A percentile compares a stretch with the other conserved stretches of the same genome.
Evolutionary conservation across 2,113 vertebrate species (phyloP).

Genomic region (Elgaria multicarinata): DNA sequence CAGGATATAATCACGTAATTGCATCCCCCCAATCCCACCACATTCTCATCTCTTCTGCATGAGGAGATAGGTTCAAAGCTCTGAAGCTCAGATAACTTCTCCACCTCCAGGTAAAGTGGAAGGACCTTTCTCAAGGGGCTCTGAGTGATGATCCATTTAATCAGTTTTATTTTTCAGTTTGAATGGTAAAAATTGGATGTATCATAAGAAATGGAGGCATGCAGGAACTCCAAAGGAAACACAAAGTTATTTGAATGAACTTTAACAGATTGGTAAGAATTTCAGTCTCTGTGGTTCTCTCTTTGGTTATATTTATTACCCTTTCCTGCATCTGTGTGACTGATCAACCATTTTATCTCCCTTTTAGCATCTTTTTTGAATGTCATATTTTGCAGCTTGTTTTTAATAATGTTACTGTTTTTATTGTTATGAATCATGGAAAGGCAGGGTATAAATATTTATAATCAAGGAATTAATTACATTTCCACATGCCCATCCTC

Average conservation of each 20-base stretch:
- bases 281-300: not conserved
- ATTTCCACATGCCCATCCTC: no score
- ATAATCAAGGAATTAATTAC: no score
- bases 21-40: not conserved
- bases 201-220: not conserved
- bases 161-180: not conserved
- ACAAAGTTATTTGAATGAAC: not conserved
- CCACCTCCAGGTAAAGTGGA: not conserved
- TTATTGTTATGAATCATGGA: no score
- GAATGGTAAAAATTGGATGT: not conserved
- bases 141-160: not conserved
- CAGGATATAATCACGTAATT: not conserved
- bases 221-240: not conserved
- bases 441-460: no score
- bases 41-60: no score
- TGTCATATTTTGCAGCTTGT: no score
- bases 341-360: no score
- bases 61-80: no score
- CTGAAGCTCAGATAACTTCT: not conserved
- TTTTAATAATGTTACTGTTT: no score
- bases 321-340: not conserved
- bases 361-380: no score
- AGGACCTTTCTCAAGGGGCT: not conserved
- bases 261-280: no score
- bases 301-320: not conserved